phyloP scores from a whole-genome alignment of 2,888 invertebrate species.

The Villa cingulata region DNA sequence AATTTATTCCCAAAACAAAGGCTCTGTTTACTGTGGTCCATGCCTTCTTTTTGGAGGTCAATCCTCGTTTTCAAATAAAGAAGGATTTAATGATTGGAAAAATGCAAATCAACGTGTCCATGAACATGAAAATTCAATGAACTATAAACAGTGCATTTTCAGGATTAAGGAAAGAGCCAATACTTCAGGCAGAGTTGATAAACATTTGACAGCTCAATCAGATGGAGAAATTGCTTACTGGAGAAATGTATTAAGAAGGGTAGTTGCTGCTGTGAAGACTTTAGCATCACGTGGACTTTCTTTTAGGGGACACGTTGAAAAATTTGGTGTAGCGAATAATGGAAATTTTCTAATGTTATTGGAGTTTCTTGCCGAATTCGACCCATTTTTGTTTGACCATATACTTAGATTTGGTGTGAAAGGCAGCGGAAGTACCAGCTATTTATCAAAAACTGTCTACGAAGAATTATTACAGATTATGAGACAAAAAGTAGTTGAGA shows the following conservation, averaged over 20 bases:
- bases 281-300: too few relatives aligned
- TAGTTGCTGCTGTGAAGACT: too few relatives aligned
- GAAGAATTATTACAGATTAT: background rate
- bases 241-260: background rate
- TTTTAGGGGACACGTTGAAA: background rate
- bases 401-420: background rate
- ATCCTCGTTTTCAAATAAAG: background rate
- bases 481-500: too few relatives aligned
- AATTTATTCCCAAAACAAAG: conserved; percentile 3
- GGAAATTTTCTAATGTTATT: background rate
- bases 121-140: background rate
- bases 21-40: conserved; percentile 5
- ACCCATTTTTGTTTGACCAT: conserved; percentile 1
- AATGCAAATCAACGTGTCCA: background rate
- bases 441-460: background rate
- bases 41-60: conserved; percentile 1
- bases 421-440: background rate
- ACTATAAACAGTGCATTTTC: background rate
- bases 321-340: conserved; percentile 1
- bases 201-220: background rate
- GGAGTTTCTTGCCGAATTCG: background rate
- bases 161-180: background rate
- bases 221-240: conserved; percentile 1
- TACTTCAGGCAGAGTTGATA: background rate
- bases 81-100: conserved; percentile 3